Percentiles rank a stretch among this genome's conserved stretches.
phyloP scores from a whole-genome alignment of 2,888 invertebrate species.

The Adineta ricciae region DNA sequence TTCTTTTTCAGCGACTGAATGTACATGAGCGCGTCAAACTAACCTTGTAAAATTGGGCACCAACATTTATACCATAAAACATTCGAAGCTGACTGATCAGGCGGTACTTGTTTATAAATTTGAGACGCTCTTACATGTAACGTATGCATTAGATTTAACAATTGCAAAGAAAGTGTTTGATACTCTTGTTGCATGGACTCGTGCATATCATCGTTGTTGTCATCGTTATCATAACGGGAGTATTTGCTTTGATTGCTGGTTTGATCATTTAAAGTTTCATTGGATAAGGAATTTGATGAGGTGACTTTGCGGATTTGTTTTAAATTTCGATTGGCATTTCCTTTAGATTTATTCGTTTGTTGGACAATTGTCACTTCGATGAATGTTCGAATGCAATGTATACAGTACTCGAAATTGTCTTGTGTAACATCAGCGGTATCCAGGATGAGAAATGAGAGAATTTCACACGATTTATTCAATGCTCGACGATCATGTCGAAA shows the following conservation, averaged over 20 bases:
- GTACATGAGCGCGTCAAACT: neutral
- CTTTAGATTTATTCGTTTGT: neutral
- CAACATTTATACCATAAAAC: conserved; percentile 87
- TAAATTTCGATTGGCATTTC: neutral
- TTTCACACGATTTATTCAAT: conserved; percentile 80
- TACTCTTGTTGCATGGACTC: neutral
- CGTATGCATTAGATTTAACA: conserved; percentile 88
- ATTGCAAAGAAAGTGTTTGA: conserved; percentile 52
- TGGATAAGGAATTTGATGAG: neutral
- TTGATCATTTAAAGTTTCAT: neutral
- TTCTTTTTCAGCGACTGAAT: neutral
- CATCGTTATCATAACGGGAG: neutral
- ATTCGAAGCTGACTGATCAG: conserved; percentile 35
- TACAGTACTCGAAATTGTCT: conserved; percentile 75
- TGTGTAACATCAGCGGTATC: conserved; percentile 95
- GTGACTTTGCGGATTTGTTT: neutral
- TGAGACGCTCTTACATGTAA: conserved; percentile 84
- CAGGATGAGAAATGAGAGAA: conserved; percentile 79
- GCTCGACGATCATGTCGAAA: conserved; percentile 68
- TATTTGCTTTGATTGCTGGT: neutral
- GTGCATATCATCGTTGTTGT: neutral
- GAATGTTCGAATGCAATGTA: conserved; percentile 73
- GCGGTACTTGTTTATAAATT: conserved; percentile 56
- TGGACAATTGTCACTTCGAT: conserved; percentile 63
- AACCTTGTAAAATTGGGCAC: conserved; percentile 79